These are phyloP conservation scores for Diarsia brunnea DNA, from an alignment of 2,888 invertebrate genomes.

Conservation along the genomic window DNA sequence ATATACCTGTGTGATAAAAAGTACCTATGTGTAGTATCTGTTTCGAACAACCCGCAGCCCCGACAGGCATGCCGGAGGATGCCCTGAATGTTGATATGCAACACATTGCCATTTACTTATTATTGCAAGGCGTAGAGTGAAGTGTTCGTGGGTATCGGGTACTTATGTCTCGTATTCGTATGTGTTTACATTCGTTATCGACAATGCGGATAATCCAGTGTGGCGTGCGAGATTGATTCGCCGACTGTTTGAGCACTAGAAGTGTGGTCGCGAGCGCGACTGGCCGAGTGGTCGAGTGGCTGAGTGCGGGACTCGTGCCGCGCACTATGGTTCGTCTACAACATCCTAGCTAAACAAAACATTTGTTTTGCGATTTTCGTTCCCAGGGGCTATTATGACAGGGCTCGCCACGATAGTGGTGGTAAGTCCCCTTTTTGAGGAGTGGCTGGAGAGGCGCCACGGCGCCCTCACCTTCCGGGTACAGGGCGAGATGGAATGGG, in stretches of 20 bases:
- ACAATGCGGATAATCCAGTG: conserved; percentile 48
- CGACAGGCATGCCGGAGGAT: neutral
- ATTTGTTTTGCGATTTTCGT: too few species aligned
- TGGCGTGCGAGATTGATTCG: conserved; percentile 52
- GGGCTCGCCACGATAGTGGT: too few species aligned
- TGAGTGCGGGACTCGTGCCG: neutral
- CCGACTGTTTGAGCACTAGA: conserved; percentile 13
- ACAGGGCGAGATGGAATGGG: too few species aligned
- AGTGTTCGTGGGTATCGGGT: neutral
- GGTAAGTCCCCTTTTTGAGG: too few species aligned
- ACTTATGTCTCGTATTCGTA: neutral
- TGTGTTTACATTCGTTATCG: conserved; percentile 47
- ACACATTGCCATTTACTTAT: neutral
- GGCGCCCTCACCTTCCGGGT: too few species aligned
- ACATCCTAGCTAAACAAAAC: neutral
- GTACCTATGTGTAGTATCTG: too few species aligned
- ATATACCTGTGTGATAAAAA: too few species aligned
- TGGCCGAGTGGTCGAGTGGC: neutral
- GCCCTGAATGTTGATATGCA: neutral
- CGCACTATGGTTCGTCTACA: neutral
- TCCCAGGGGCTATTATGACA: too few species aligned
- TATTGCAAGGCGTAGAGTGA: neutral
- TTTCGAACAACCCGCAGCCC: too few species aligned
- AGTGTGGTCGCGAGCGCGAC: too few species aligned
- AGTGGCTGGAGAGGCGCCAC: too few species aligned